These are phyloP conservation scores for Rousettus leschenaultii DNA, from an alignment of 2,113 vertebrate genomes.

Conservation along the genomic window DNA sequence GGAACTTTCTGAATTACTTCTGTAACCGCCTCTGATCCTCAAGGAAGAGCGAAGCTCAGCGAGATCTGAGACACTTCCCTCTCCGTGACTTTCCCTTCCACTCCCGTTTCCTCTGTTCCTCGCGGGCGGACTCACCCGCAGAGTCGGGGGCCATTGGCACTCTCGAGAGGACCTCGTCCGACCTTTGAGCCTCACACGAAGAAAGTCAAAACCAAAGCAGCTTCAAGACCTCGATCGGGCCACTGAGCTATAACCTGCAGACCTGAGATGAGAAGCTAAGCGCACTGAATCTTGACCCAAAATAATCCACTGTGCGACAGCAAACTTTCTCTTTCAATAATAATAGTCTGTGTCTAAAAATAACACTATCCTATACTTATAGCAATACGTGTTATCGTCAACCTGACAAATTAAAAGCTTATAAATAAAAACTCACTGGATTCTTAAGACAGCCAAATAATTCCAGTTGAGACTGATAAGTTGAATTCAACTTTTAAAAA, in stretches of 20 bases:
- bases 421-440: not conserved
- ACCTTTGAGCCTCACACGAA: not conserved
- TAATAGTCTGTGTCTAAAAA: not conserved
- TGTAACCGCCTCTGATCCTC: not conserved
- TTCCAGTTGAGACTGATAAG: not conserved
- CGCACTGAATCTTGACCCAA: not conserved
- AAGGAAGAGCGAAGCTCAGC: not conserved
- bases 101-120: not conserved
- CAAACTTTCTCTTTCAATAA: not conserved
- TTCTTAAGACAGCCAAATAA: not conserved
- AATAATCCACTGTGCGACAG: not conserved
- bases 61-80: not conserved
- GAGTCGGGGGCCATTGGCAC: not conserved
- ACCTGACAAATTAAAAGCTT: not conserved
- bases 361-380: not conserved
- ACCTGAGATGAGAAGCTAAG: not conserved
- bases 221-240: not conserved
- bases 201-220: not conserved
- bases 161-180: not conserved
- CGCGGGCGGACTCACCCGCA: not conserved
- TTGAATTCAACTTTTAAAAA: not conserved
- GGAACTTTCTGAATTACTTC: not conserved
- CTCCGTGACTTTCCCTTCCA: not conserved
- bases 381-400: not conserved
- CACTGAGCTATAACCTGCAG: not conserved